These are phyloP conservation scores for Synchiropus splendidus DNA, from an alignment of 2,113 vertebrate species.

Conservation along the genomic window DNA sequence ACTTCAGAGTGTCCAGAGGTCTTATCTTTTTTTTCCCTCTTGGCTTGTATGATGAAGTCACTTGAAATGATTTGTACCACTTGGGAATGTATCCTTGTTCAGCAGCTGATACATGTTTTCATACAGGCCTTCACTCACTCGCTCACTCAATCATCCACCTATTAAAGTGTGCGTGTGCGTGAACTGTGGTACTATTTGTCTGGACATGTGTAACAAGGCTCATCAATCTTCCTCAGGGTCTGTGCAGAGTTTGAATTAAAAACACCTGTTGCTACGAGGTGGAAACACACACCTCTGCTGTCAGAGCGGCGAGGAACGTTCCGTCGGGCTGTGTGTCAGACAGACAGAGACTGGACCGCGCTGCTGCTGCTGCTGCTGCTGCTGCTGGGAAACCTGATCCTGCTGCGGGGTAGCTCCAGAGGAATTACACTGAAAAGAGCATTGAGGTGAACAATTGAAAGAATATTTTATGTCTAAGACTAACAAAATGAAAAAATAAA, in stretches of 20 bases:
- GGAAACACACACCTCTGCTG: conserved; percentile 50
- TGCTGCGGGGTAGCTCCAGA: conserved; percentile 1
- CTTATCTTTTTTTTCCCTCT: neutral
- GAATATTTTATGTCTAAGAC: too few species aligned
- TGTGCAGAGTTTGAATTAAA: conserved; percentile 54
- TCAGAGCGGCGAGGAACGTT: conserved; percentile 39
- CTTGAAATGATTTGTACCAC: conserved; percentile 11
- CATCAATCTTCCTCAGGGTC: conserved; percentile 66
- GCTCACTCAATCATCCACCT: conserved; percentile 26
- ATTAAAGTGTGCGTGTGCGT: conserved; percentile 7
- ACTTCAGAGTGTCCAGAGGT: neutral
- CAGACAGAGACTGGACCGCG: conserved; percentile 41
- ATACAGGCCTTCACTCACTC: conserved; percentile 23
- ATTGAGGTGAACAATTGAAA: too few species aligned
- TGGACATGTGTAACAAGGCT: conserved; percentile 62
- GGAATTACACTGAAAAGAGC: conserved; percentile 2
- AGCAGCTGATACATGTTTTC: conserved; percentile 20
- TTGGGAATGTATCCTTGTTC: conserved; percentile 11
- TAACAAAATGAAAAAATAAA: conserved; percentile 19
- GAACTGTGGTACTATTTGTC: conserved; percentile 51
- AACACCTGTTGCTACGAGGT: conserved; percentile 56
- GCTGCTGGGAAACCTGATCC: conserved; percentile 27
- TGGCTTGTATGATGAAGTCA: conserved; percentile 1
- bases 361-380: conserved; percentile 9
- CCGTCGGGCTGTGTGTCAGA: conserved; percentile 30